Base-by-base conservation (phyloP, 2,113 vertebrate species). In the Ramphastos sulfuratus region DNA sequence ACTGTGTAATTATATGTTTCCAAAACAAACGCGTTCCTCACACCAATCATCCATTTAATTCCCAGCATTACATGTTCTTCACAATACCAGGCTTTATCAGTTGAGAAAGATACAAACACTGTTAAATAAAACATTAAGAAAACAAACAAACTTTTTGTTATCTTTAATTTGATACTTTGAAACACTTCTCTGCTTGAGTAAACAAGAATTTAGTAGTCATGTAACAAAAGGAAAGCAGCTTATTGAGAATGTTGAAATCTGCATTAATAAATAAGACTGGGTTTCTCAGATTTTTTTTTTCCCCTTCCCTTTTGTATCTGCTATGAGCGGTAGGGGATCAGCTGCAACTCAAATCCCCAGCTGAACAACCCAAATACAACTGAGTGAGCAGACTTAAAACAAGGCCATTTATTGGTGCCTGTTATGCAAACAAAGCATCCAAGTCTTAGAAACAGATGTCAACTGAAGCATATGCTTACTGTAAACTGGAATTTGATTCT, bases 381-480 rank as follows among this genome's bases (percentile, higher is more conserved):
- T 96, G 97, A 98, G 97, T 98, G 98, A 98, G 97, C 97, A 97
- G 98, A 98, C 98, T 98, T 98, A 97, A 98, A 98, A 98, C 97
- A 97, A 98, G 97, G 97, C 98, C 97, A 98, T 97, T 98, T 98
- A 97, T 98, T 98, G 98, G 97, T 97, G 97, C 96, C 97, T 98
- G 98, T 98, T 98, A 98, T 98, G 98, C 98, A 98, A 98, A 98
- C 97, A 98, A 98, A 98, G 98, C 98, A 87, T 96, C 97, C 97
- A 96, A 97, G 97, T 97, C 97, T 97, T 95, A 95, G 97, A 98
- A 98, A 97, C 97, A 98, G 97, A 98, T 98, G 98, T 98, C 98
- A 98, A 97, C 97, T 97, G 97, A 98, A 98, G 97, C 98, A 98
- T 98, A 98, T 98, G 98, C 98, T 98, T 97, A 97, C 98, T 98